Conservation (phyloP, 2,888 invertebrate species). For the Hirtodrosophila alboralis region DNA sequence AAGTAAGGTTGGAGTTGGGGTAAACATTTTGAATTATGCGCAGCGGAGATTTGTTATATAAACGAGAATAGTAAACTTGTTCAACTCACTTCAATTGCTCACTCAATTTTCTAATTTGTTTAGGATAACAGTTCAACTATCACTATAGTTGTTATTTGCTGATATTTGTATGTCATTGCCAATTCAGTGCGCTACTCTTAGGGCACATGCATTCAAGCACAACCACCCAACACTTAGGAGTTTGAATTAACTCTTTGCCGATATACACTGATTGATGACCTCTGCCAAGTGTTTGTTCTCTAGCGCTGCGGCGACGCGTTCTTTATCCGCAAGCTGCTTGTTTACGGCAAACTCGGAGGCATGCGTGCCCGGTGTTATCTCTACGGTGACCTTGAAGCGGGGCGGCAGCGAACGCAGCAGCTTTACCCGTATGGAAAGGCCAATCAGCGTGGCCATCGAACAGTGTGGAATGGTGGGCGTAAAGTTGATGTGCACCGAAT, state of each 20-base stretch:
- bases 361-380: conserved; percentile 96
- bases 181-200: too few relatives aligned
- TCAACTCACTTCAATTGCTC: too few relatives aligned
- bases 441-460: conserved; percentile 97
- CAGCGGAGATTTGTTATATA: too few relatives aligned
- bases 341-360: conserved; percentile 96
- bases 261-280: conserved; percentile 97
- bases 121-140: too few relatives aligned
- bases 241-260: conserved; percentile 59
- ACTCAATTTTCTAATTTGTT: too few relatives aligned
- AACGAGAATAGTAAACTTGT: too few relatives aligned
- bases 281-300: conserved; percentile 96
- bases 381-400: conserved; percentile 93
- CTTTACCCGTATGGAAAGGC: conserved; percentile 96
- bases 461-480: conserved; percentile 99
- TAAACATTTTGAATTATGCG: too few relatives aligned
- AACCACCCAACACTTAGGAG: background rate
- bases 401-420: conserved; percentile 92
- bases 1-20: background rate
- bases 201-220: too few relatives aligned
- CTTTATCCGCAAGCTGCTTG: conserved; percentile 98
- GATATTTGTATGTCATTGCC: too few relatives aligned
- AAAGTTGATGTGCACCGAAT: conserved; percentile 90
- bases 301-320: conserved; percentile 97
- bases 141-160: too few relatives aligned